A percentile compares a stretch with the other conserved stretches of the same genome.
These are phyloP conservation scores for Desmodus rotundus DNA, from an alignment of 2,113 vertebrate genomes.

Conservation along the genomic window DNA sequence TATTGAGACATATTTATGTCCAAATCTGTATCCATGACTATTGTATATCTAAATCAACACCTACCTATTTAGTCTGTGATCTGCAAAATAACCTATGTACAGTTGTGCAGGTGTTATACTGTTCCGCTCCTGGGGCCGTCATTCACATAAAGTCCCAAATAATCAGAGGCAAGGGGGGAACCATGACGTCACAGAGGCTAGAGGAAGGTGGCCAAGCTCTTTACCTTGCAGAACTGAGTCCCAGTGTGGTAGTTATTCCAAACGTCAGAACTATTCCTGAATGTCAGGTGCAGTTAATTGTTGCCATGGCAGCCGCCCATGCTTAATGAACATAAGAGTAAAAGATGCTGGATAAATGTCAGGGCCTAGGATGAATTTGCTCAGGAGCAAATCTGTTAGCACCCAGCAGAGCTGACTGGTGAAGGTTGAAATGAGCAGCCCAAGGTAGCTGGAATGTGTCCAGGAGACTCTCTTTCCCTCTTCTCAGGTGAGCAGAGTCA, in stretches of 20 bases:
- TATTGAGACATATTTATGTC: neutral
- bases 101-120: neutral
- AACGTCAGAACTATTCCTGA: constrained; percentile 69
- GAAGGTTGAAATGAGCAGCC: constrained; percentile 42
- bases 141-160: neutral
- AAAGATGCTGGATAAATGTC: constrained; percentile 78
- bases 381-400: neutral
- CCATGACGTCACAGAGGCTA: neutral
- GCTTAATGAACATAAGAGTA: constrained; percentile 77
- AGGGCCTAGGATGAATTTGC: constrained; percentile 38
- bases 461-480: neutral
- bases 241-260: constrained; percentile 52
- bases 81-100: neutral
- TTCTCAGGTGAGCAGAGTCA: neutral
- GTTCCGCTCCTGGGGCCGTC: neutral
- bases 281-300: constrained; percentile 74
- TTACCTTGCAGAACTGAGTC: constrained; percentile 1
- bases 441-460: neutral
- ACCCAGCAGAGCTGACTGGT: neutral
- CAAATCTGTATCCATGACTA: neutral
- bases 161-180: neutral
- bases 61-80: neutral
- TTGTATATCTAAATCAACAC: neutral
- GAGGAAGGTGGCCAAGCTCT: neutral
- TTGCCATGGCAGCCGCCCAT: constrained; percentile 72